Conservation (phyloP, 2,888 invertebrate genomes). For the Chelonus formosanus region DNA sequence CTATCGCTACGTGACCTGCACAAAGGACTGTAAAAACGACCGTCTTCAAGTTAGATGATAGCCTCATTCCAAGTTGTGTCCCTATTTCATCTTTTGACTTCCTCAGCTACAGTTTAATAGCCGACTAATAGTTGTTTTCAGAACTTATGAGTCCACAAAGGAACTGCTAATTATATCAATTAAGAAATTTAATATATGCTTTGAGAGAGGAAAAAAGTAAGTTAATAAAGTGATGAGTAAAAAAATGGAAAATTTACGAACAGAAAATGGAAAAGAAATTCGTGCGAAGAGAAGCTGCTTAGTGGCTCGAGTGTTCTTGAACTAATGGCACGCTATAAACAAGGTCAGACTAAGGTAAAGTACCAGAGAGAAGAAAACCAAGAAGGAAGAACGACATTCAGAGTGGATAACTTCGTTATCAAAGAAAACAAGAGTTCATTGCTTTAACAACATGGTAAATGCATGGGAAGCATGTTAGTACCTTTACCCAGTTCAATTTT, state of each 20-base stretch:
- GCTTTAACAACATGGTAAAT: slow-evolving; percentile 14
- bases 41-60: too few relatives aligned
- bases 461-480: slow-evolving; percentile 13
- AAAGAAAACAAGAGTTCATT: slow-evolving; percentile 6
- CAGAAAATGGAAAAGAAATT: slow-evolving; percentile 18
- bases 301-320: slow-evolving; percentile 24
- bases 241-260: neutral
- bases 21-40: too few relatives aligned
- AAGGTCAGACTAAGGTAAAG: slow-evolving; percentile 28
- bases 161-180: too few relatives aligned
- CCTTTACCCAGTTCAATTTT: slow-evolving; percentile 24
- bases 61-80: too few relatives aligned
- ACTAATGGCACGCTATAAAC: slow-evolving; percentile 38
- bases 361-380: neutral
- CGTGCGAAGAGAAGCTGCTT: slow-evolving; percentile 11
- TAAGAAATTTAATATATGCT: neutral
- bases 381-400: slow-evolving; percentile 13
- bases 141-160: too few relatives aligned
- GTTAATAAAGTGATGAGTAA: slow-evolving; percentile 6
- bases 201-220: neutral
- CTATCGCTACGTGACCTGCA: too few relatives aligned
- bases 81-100: too few relatives aligned
- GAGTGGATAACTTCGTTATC: slow-evolving; percentile 23
- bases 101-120: too few relatives aligned
- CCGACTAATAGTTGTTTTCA: too few relatives aligned